These are phyloP conservation scores for Lysandra coridon DNA, from an alignment of 2,888 invertebrate species.

Conservation along the genomic window DNA sequence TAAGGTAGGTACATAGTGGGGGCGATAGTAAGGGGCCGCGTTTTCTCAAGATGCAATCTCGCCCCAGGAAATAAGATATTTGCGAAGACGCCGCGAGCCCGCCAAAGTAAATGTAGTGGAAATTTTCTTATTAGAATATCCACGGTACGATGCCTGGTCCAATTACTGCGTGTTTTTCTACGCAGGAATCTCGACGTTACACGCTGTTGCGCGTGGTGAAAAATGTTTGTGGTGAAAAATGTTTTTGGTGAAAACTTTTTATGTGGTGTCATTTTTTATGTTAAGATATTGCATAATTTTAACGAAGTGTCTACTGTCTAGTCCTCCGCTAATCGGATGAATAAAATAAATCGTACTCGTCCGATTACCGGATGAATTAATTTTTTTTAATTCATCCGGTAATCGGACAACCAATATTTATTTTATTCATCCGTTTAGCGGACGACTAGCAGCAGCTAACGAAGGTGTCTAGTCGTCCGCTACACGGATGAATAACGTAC, in stretches of 20 bases:
- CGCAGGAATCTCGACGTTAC: slow-evolving; percentile 69
- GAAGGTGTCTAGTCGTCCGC: too few relatives aligned
- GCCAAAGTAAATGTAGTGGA: slow-evolving; percentile 81
- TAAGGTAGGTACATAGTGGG: slow-evolving; percentile 48
- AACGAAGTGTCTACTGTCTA: too few relatives aligned
- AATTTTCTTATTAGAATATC: slow-evolving; percentile 82
- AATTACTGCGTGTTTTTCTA: slow-evolving; percentile 69
- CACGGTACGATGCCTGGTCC: slow-evolving; percentile 76
- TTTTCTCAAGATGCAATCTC: slow-evolving; percentile 82
- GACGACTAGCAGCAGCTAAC: too few relatives aligned
- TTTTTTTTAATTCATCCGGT: too few relatives aligned
- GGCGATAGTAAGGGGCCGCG: slow-evolving; percentile 76
- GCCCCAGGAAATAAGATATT: slow-evolving; percentile 81
- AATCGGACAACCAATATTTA: too few relatives aligned
- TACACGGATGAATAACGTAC: too few relatives aligned
- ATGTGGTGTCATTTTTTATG: too few relatives aligned
- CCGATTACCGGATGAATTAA: too few relatives aligned
- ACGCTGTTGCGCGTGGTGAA: slow-evolving; percentile 48
- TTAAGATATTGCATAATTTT: too few relatives aligned
- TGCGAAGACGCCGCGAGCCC: slow-evolving; percentile 80
- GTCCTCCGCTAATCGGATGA: too few relatives aligned
- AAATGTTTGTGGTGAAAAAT: neutral
- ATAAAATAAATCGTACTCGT: too few relatives aligned
- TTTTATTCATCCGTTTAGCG: neutral
- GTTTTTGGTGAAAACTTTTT: too few relatives aligned